phyloP scores from a whole-genome alignment of 1,140 invertebrate genomes.

The Campoletis sonorensis region DNA sequence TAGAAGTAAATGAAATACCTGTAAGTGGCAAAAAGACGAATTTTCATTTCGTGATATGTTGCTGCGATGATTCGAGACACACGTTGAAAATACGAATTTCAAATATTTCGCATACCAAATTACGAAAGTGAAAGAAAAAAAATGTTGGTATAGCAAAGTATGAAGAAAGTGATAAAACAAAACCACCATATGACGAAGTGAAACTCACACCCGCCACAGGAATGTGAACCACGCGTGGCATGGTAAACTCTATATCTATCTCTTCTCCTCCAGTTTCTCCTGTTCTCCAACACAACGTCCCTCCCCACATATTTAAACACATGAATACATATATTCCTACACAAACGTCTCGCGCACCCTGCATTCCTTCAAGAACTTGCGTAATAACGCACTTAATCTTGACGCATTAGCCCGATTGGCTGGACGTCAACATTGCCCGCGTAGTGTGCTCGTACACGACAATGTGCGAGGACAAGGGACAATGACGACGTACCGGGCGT shows the following conservation, averaged over 20 bases:
- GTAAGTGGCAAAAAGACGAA: too few relatives aligned
- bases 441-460: background rate
- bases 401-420: slow-evolving; percentile 61
- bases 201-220: slow-evolving; percentile 52
- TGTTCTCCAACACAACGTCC: slow-evolving; percentile 3
- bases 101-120: background rate
- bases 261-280: slow-evolving; percentile 19
- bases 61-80: too few relatives aligned
- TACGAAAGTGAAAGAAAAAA: background rate
- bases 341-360: slow-evolving; percentile 26
- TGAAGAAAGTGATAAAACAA: slow-evolving; percentile 38
- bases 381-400: slow-evolving; percentile 62
- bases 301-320: background rate
- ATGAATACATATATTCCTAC: background rate
- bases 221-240: slow-evolving; percentile 58
- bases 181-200: slow-evolving; percentile 34
- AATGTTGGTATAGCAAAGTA: slow-evolving; percentile 13
- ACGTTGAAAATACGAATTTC: background rate
- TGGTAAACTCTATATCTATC: slow-evolving; percentile 38
- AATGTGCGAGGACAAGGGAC: slow-evolving; percentile 17
- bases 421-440: slow-evolving; percentile 16
- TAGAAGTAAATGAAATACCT: too few relatives aligned
- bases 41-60: too few relatives aligned
- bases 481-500: slow-evolving; percentile 18
- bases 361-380: slow-evolving; percentile 57